Evolutionary conservation across 37 sponge, comb jelly and placozoan genomes (phyloP).

Genomic region (Cladorhizidae sp.): DNA sequence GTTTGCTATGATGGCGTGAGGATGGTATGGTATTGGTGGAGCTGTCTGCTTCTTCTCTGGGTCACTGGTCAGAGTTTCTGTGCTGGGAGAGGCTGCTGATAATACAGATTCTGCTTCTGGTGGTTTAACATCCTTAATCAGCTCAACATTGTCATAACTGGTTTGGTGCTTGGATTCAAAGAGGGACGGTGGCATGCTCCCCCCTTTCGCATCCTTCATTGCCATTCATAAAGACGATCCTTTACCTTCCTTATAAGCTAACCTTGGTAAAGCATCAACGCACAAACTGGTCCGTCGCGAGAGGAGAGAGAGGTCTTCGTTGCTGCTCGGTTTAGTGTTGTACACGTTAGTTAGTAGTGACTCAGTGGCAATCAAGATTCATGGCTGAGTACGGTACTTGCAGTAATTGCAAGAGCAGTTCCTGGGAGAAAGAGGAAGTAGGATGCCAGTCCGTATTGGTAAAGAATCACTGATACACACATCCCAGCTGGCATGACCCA

Average conservation of each 20-base stretch:
- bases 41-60: neutral
- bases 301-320: neutral
- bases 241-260: too few relatives aligned
- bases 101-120: too few relatives aligned
- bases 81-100: neutral
- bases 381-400: neutral
- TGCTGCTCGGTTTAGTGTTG: neutral
- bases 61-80: neutral
- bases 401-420: neutral
- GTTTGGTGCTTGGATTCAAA: too few relatives aligned
- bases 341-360: neutral
- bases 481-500: too few relatives aligned
- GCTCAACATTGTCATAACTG: too few relatives aligned
- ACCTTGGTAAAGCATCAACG: neutral
- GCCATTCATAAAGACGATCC: too few relatives aligned
- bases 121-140: too few relatives aligned
- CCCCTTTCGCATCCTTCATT: too few relatives aligned
- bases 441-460: neutral
- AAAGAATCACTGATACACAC: neutral
- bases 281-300: neutral
- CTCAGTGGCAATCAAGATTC: neutral
- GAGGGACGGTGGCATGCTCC: too few relatives aligned
- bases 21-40: neutral
- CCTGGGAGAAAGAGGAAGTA: neutral
- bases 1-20: slow-evolving; percentile 56